Conservation (phyloP, 2,797 vertebrate genomes). For the Sphenopsis melanotis region DNA sequence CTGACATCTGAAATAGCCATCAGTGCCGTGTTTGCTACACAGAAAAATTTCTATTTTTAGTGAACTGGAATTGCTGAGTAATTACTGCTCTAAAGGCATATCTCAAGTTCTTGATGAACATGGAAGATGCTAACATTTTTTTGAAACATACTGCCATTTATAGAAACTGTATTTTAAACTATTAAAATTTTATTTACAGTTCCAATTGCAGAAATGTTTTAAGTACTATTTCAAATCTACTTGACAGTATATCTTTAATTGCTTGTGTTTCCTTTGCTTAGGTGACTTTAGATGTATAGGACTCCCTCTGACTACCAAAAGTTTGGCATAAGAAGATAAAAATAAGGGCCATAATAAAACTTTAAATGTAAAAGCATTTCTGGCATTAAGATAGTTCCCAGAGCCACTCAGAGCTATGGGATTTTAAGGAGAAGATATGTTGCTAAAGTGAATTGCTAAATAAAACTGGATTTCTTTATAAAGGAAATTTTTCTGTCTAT, state of each 20-base stretch:
- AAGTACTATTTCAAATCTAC: not conserved
- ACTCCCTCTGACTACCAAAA: not conserved
- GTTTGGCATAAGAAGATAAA: not conserved
- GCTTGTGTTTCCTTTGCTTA: not conserved
- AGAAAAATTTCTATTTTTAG: not conserved
- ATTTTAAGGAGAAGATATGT: not conserved
- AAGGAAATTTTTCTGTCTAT: not conserved
- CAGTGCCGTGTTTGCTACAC: not conserved
- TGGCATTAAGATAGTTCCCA: not conserved
- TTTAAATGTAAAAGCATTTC: not conserved
- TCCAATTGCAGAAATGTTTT: not conserved
- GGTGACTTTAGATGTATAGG: not conserved
- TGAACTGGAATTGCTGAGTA: not conserved
- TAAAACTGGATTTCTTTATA: not conserved
- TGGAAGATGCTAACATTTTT: not conserved
- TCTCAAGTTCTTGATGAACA: not conserved
- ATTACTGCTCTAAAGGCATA: not conserved
- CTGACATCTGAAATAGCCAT: not conserved
- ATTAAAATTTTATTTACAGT: not conserved
- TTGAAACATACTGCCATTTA: not conserved
- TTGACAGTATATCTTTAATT: not conserved
- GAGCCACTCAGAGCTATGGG: not conserved
- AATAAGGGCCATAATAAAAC: not conserved
- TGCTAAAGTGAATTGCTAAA: not conserved
- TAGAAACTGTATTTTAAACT: not conserved